A percentile compares a stretch with the other conserved stretches of the same genome.
These are phyloP conservation scores for Bombus fervidus DNA, from an alignment of 1,140 invertebrate genomes.

Conservation along the genomic window DNA sequence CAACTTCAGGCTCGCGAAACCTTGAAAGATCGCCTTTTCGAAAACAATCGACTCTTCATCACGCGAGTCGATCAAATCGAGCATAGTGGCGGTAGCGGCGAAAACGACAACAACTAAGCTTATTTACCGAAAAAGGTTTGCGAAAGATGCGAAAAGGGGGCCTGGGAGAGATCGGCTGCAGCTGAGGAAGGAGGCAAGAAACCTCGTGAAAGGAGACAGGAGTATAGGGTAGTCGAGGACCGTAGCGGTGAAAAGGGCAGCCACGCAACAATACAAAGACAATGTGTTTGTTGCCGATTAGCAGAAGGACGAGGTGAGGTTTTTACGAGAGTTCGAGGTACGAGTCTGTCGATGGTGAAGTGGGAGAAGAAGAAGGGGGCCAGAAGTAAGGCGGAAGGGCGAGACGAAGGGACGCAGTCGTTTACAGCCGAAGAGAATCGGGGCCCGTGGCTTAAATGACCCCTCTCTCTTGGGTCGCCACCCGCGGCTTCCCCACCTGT, in stretches of 20 bases:
- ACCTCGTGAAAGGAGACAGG: background rate
- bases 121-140: conserved; percentile 48
- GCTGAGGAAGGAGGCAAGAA: conserved; percentile 22
- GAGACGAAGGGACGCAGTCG: conserved; percentile 66
- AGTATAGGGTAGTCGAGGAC: background rate
- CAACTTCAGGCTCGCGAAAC: background rate
- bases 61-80: conserved; percentile 27
- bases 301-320: conserved; percentile 65
- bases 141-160: conserved; percentile 5
- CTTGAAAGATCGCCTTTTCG: background rate
- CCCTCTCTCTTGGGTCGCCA: conserved; percentile 61
- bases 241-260: conserved; percentile 39
- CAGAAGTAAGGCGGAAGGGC: conserved; percentile 20
- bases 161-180: background rate
- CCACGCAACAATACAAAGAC: conserved; percentile 65
- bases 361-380: background rate
- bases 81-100: background rate
- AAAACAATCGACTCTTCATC: background rate
- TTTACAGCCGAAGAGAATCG: conserved; percentile 81
- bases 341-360: background rate
- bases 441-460: conserved; percentile 77
- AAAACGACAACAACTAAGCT: conserved; percentile 16
- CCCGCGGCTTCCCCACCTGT: conserved; percentile 55
- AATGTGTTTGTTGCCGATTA: conserved; percentile 71
- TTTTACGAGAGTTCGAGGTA: conserved; percentile 65